Evolutionary conservation across 1,140 invertebrate genomes (phyloP).

Genomic region (Onthophagus taurus): DNA sequence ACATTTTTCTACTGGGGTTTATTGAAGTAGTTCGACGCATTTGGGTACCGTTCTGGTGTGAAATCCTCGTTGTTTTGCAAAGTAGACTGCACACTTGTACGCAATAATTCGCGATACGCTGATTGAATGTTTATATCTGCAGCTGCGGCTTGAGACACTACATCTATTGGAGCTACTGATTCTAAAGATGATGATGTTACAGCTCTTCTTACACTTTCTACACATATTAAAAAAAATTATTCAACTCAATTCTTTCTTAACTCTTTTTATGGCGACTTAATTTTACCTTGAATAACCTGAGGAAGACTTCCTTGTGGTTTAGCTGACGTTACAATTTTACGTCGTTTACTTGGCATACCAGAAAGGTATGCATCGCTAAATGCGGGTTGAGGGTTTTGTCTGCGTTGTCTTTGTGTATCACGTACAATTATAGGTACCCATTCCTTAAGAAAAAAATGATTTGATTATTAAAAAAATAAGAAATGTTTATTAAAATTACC

Average conservation of each 20-base stretch:
- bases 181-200: conserved; percentile 41
- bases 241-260: no score
- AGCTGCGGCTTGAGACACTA: conserved; percentile 33
- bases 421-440: conserved; percentile 75
- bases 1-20: conserved; percentile 30
- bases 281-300: conserved; percentile 34
- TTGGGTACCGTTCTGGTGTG: conserved; percentile 42
- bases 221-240: conserved; percentile 14
- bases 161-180: conserved; percentile 39
- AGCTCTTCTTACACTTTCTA: conserved; percentile 44
- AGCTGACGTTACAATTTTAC: conserved; percentile 52
- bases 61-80: conserved; percentile 42
- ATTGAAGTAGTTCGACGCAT: conserved; percentile 40
- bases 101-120: conserved; percentile 41
- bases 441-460: conserved; percentile 38
- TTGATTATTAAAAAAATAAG: background rate
- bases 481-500: conserved; percentile 24
- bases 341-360: conserved; percentile 69
- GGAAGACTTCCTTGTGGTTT: conserved; percentile 39
- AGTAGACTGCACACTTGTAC: conserved; percentile 34
- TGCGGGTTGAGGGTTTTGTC: conserved; percentile 42
- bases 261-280: no score
- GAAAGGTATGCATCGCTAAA: conserved; percentile 78
- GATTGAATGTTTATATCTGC: conserved; percentile 37
- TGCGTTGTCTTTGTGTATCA: conserved; percentile 57